Conservation (phyloP, 2,888 invertebrate genomes). For the Molorchus minor region DNA sequence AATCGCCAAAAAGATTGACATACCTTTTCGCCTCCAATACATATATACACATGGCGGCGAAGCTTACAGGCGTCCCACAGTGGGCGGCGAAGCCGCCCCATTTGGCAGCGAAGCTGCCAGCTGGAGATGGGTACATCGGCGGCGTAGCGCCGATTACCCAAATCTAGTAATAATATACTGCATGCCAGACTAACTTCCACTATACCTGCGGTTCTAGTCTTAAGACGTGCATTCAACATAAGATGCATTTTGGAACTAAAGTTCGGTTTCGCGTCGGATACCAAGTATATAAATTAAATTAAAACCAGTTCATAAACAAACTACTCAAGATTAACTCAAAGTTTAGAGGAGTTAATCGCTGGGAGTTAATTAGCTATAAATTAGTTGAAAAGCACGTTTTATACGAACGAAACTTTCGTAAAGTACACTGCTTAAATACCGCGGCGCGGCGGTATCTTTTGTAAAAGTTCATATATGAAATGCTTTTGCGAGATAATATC, state of each 20-base stretch:
- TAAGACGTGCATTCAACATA: background rate
- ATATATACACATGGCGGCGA: too few relatives aligned
- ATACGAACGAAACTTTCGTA: slow-evolving; percentile 27
- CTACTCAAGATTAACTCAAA: slow-evolving; percentile 31
- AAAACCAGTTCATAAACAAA: slow-evolving; percentile 30
- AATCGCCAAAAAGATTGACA: too few relatives aligned
- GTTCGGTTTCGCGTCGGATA: slow-evolving; percentile 18
- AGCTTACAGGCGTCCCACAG: too few relatives aligned
- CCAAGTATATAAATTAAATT: slow-evolving; percentile 33
- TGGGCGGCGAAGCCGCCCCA: too few relatives aligned
- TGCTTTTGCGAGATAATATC: slow-evolving; percentile 17
- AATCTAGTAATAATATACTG: too few relatives aligned
- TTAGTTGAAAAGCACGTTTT: slow-evolving; percentile 36
- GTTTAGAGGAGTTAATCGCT: slow-evolving; percentile 43
- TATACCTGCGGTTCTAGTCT: too few relatives aligned
- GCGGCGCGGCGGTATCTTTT: slow-evolving; percentile 19
- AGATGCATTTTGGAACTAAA: slow-evolving; percentile 12
- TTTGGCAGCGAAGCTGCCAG: too few relatives aligned
- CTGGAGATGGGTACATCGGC: too few relatives aligned
- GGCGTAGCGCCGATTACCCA: too few relatives aligned
- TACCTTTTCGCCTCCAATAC: too few relatives aligned
- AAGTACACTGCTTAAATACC: slow-evolving; percentile 21
- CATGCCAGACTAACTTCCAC: too few relatives aligned
- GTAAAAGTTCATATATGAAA: slow-evolving; percentile 23
- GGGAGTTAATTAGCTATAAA: slow-evolving; percentile 47